A percentile compares a stretch with the other conserved stretches of the same genome.
These are phyloP conservation scores for Micromussa lordhowensis DNA, from an alignment of 92 coral and sea anemone species.

Conservation along the genomic window DNA sequence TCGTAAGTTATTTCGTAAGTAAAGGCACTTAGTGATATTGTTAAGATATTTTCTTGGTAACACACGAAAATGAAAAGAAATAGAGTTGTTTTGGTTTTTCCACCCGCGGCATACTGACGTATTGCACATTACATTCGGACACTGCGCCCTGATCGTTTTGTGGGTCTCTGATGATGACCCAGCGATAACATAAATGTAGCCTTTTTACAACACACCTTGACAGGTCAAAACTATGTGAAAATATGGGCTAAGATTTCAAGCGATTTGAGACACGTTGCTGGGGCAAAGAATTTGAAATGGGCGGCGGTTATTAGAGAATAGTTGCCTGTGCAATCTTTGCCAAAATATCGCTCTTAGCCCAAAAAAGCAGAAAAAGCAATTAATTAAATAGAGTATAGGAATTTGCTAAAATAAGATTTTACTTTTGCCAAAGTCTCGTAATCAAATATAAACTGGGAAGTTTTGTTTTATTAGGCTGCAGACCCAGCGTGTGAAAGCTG, in stretches of 20 bases:
- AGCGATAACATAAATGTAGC: not conserved
- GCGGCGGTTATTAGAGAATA: not conserved
- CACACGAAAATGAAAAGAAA: not conserved
- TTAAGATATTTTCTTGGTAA: not conserved
- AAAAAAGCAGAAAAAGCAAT: not conserved
- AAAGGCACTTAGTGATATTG: not conserved
- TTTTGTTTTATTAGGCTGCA: not conserved
- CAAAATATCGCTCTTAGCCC: not conserved
- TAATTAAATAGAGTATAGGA: too few species aligned
- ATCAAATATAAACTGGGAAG: not conserved
- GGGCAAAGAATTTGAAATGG: not conserved
- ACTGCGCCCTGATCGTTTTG: not conserved
- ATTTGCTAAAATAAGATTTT: not conserved
- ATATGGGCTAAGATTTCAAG: slow-evolving; percentile 25
- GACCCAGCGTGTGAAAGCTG: not conserved
- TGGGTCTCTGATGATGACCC: not conserved
- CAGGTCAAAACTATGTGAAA: slow-evolving; percentile 1
- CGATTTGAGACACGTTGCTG: slow-evolving; percentile 20
- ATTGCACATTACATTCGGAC: not conserved
- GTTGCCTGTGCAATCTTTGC: not conserved
- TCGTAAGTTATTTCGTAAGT: too few species aligned
- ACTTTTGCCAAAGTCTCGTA: too few species aligned
- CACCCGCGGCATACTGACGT: not conserved
- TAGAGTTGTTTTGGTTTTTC: not conserved
- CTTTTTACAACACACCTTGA: slow-evolving; percentile 13